phyloP scores from a whole-genome alignment of 2,113 vertebrate genomes.

The Tiliqua scincoides region DNA sequence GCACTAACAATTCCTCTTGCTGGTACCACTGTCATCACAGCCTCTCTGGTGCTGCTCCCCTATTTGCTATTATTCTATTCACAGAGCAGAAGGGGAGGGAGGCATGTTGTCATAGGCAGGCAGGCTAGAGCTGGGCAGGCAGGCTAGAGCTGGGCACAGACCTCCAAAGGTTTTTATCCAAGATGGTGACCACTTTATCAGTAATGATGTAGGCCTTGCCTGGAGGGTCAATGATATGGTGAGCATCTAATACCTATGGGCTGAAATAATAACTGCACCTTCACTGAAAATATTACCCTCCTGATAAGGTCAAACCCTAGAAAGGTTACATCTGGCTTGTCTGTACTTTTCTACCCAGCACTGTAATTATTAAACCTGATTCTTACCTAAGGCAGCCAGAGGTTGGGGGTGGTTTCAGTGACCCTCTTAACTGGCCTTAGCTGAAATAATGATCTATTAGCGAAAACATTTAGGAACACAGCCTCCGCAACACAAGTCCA shows the following conservation, averaged over 20 bases:
- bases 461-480: slow-evolving; percentile 7
- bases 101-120: no score
- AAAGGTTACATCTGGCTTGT: background rate
- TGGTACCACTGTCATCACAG: no score
- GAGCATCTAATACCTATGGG: background rate
- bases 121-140: no score
- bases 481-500: background rate
- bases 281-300: background rate
- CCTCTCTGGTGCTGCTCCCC: no score
- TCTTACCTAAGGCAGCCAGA: background rate
- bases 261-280: background rate
- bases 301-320: background rate
- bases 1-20: background rate
- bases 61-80: background rate
- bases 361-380: slow-evolving; percentile 1
- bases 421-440: background rate
- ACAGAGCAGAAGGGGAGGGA: background rate
- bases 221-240: background rate
- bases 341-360: background rate
- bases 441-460: slow-evolving; percentile 5
- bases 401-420: background rate
- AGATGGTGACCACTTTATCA: background rate
- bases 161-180: background rate
- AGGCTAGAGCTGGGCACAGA: no score
- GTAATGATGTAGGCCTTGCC: background rate